These are phyloP conservation scores for Mola mola DNA, from an alignment of 2,113 vertebrate species.

Conservation along the genomic window DNA sequence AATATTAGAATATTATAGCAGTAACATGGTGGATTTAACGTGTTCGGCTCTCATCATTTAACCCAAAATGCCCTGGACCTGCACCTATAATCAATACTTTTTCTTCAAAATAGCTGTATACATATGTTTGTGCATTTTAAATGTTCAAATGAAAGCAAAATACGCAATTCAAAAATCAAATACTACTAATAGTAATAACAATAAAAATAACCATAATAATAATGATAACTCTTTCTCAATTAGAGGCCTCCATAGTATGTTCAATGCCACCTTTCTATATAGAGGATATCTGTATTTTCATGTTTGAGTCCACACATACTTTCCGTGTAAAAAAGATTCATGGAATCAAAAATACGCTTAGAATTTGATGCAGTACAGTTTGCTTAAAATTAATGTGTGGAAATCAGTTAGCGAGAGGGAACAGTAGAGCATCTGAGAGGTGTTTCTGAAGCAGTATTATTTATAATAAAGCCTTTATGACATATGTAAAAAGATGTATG, in stretches of 20 bases:
- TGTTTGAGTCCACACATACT: not conserved
- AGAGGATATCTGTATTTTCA: slow-evolving; percentile 2
- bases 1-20: not conserved
- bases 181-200: no score
- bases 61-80: slow-evolving; percentile 1
- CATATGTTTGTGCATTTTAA: not conserved
- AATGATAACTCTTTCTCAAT: slow-evolving; percentile 16
- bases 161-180: no score
- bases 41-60: not conserved
- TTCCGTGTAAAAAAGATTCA: no score
- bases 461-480: no score
- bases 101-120: not conserved
- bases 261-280: slow-evolving; percentile 10
- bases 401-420: no score
- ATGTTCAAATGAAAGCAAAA: no score
- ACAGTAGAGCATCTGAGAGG: no score
- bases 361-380: no score
- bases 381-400: not conserved
- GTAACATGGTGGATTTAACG: not conserved
- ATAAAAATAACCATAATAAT: slow-evolving; percentile 12
- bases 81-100: not conserved
- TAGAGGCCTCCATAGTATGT: not conserved
- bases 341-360: no score
- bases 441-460: no score
- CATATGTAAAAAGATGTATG: no score